Conservation (phyloP, 2,888 invertebrate species). For the Phragmatobia fuliginosa region DNA sequence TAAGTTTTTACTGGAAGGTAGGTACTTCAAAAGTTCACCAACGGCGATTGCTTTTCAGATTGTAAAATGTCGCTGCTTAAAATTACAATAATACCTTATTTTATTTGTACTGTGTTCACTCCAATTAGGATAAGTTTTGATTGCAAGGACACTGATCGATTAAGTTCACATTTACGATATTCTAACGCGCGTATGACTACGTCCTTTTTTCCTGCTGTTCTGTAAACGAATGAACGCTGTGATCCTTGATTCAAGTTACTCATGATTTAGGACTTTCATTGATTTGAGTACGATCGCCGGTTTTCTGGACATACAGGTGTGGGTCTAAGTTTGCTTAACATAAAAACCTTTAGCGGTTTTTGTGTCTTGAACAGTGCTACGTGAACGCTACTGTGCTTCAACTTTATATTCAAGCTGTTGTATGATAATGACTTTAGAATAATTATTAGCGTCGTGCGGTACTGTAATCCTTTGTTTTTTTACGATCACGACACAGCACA, state of each 20-base stretch:
- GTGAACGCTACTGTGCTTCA: conserved; percentile 36
- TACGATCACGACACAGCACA: conserved; percentile 52
- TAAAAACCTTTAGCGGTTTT: neutral
- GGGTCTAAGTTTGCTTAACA: neutral
- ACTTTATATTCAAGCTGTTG: conserved; percentile 41
- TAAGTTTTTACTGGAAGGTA: neutral
- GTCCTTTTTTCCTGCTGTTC: neutral
- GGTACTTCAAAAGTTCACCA: neutral
- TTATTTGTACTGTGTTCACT: neutral
- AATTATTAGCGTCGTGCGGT: conserved; percentile 47
- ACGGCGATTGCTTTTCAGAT: neutral
- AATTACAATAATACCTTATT: neutral
- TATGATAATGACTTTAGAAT: conserved; percentile 39
- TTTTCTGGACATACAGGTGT: neutral
- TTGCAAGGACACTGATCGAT: neutral
- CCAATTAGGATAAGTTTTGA: neutral
- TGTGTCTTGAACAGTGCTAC: conserved; percentile 11
- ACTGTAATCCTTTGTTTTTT: conserved; percentile 56
- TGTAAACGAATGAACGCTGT: neutral
- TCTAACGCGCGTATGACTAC: neutral
- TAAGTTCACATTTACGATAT: neutral
- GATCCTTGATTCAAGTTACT: neutral
- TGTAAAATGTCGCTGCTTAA: neutral
- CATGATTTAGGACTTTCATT: neutral
- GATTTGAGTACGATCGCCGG: neutral